These are phyloP conservation scores for Nycticryphes semicollaris DNA, from an alignment of 2,113 vertebrate genomes.

Conservation along the genomic window DNA sequence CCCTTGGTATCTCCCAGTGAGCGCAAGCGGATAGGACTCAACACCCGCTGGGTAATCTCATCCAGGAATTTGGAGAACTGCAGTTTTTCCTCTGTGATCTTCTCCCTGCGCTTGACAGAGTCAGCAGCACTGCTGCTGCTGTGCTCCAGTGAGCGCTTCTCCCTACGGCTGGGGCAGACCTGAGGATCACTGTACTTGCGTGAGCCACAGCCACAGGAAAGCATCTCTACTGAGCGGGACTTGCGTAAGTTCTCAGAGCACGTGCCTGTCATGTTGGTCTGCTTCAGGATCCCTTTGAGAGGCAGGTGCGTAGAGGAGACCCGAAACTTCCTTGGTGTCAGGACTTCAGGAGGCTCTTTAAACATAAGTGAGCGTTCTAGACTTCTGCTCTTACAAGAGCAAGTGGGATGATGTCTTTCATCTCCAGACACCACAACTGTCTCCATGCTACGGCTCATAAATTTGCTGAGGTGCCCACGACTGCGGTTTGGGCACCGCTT, in stretches of 20 bases:
- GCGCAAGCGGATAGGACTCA: constrained; percentile 77
- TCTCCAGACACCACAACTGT: constrained; percentile 60
- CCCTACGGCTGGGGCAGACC: not conserved
- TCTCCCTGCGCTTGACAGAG: constrained; percentile 48
- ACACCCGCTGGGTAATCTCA: constrained; percentile 80
- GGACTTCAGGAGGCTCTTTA: constrained; percentile 77
- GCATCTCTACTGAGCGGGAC: constrained; percentile 73
- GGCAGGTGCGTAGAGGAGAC: constrained; percentile 29
- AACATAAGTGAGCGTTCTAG: constrained; percentile 75
- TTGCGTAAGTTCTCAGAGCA: constrained; percentile 69
- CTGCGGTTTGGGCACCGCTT: constrained; percentile 12
- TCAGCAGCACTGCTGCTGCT: not conserved
- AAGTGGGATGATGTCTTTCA: constrained; percentile 13
- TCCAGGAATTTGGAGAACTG: constrained; percentile 88
- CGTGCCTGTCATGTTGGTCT: constrained; percentile 29
- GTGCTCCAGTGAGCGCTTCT: constrained; percentile 29
- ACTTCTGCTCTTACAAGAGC: constrained; percentile 69
- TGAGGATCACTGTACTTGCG: constrained; percentile 45
- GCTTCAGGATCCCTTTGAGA: constrained; percentile 85
- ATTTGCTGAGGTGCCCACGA: not conserved
- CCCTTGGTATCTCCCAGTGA: constrained; percentile 54
- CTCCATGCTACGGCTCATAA: constrained; percentile 70
- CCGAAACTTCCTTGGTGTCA: constrained; percentile 60
- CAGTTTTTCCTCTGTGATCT: constrained; percentile 79
- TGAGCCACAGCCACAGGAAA: constrained; percentile 12